Base-by-base conservation (phyloP, 1,140 invertebrate genomes). In the Pissodes strobi region DNA sequence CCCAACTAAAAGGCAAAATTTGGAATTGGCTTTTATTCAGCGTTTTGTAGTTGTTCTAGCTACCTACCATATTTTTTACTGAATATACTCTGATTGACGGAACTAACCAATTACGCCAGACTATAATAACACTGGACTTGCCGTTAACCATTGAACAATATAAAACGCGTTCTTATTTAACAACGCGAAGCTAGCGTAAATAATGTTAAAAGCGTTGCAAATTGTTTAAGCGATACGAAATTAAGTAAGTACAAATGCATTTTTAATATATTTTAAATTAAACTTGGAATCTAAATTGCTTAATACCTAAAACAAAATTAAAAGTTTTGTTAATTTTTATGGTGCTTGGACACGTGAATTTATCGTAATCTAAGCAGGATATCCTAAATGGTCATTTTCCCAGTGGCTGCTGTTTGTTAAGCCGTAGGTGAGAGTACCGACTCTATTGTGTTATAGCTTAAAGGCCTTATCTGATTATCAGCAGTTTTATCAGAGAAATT, bases 321-420 rank as follows among this genome's bases (percentile, higher is more conserved):
- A 59, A 59, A 59, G 56, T 59, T 59, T 59, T 59, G 56, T 59
- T 59, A 59, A 59, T 59, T 59, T 59, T 59, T 59, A 59, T 59
- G 56, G 56, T 59, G 19, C n/a, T 43, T 57, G 25, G 43, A 34
- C 27, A 37, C 27, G 45, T 60, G 49, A 46, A 49, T 64, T 67
- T 59, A 56, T 64, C 56, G 66, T 60, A 63, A 68, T 68, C 66
- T 68, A 56, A 59, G 66, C 66, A 67, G 66, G 66, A 67, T 67
- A 67, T 67, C 66, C 66, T 67, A 67, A 67, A 67, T 67, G 66
- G 60, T 45, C 39, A 53, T 55, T 56, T 53, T 64, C 61, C 56
- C 56, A 58, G 56, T 58, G 56, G 56, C 25, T 58, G 56, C 56
- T 25, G 56, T 48, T 58, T 46, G 56, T 58, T 58, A 30, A 25